A percentile compares a stretch with the other conserved stretches of the same genome.
phyloP scores from a whole-genome alignment of 2,888 invertebrate species.

The Eupeodes luniger region DNA sequence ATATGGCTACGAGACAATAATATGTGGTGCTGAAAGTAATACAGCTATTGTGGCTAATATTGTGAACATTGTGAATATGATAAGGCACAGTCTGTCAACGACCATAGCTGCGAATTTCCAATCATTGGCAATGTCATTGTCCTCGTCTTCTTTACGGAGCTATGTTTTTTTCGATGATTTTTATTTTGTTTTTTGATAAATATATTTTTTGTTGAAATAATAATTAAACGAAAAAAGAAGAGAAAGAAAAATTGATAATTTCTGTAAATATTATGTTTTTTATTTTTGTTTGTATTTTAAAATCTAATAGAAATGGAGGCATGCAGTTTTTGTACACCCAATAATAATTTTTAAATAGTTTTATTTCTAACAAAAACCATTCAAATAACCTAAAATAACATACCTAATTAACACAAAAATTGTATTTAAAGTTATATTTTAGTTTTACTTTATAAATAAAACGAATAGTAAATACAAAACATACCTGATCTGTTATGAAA shows the following conservation, averaged over 20 bases:
- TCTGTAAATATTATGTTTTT: slow-evolving; percentile 30
- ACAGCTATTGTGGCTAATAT: slow-evolving; percentile 98
- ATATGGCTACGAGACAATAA: slow-evolving; percentile 85
- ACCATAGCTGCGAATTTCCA: slow-evolving; percentile 99
- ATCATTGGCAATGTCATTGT: slow-evolving; percentile 97
- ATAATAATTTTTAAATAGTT: neutral
- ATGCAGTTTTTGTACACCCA: slow-evolving; percentile 9
- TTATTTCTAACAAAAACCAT: neutral
- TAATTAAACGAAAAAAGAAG: slow-evolving; percentile 43
- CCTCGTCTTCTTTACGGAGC: slow-evolving; percentile 97
- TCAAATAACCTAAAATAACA: neutral
- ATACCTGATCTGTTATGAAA: slow-evolving; percentile 94
- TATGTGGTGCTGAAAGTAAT: slow-evolving; percentile 97
- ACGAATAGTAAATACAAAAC: slow-evolving; percentile 78
- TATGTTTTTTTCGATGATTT: slow-evolving; percentile 81
- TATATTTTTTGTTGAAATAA: slow-evolving; percentile 39
- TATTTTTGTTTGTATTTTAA: slow-evolving; percentile 24
- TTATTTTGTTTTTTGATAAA: slow-evolving; percentile 78
- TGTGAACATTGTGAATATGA: slow-evolving; percentile 99
- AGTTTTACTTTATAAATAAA: neutral
- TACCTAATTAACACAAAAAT: neutral
- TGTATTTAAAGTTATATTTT: neutral
- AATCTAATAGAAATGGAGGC: neutral
- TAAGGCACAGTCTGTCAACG: slow-evolving; percentile 99
- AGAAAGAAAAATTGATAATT: slow-evolving; percentile 60